Base-by-base conservation (phyloP, 1,140 invertebrate genomes). In the Olivierus martensii region DNA sequence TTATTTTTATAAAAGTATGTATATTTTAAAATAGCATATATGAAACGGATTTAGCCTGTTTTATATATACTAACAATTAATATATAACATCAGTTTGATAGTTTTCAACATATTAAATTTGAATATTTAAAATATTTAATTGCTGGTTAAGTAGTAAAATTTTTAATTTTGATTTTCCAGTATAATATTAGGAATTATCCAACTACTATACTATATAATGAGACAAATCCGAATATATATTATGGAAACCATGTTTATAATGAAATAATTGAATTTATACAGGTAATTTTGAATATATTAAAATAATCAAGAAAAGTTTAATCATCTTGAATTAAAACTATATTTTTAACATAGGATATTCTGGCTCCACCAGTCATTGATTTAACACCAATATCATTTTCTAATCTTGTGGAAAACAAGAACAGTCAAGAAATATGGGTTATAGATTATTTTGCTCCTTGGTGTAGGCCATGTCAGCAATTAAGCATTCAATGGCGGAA, bases 141-240 rank as follows among this genome's bases (percentile, higher is more conserved):
- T n/a, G n/a, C n/a, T n/a, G n/a, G n/a, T n/a, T n/a, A n/a, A n/a
- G n/a, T n/a, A n/a, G n/a, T n/a, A 46, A 36, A 14, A 37, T 52
- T 19, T 41, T 39, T 51, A 7, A 41, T 45, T 28, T 42, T 45
- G n/a, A 79, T 75, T 62, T 67, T 69, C n/a, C 69, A 75, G 60
- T 75, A 82, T 58, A 79, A 78, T 45, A 76, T 85, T 45, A 66
- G 71, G 34, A 79, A 79, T 6, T 87, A 86, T 69, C 84, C 84
- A 3, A 84, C 83, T 0, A 77, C 79, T 9, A 77, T 83, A 51
- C 68, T 86, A 2, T 82, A 82, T 60, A 83, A 84, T 61, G 69
- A 73, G 3, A 77, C 73, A 39, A 66, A 65, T 3, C 71, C 72
- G 19, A 71, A 59, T 38, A 65, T 77, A 59, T 84, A 77, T 65